These are phyloP conservation scores for Cryptoblepharus egeriae DNA, from an alignment of 2,797 vertebrate species.

Conservation along the genomic window DNA sequence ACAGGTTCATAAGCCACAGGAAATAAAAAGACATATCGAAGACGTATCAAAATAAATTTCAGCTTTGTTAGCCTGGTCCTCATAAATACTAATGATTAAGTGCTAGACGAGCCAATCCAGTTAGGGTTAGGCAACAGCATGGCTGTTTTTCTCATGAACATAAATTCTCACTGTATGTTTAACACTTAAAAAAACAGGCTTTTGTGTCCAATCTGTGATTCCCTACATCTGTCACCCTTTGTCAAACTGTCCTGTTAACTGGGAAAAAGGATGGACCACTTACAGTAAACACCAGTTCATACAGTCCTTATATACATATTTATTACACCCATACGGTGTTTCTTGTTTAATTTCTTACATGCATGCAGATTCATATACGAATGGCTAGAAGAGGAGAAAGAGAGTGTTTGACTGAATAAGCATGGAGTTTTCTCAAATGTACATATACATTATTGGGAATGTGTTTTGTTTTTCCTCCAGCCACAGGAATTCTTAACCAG, in stretches of 20 bases:
- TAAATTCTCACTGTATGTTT: constrained; percentile 49
- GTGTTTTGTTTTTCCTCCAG: too few relatives aligned
- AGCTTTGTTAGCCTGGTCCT: constrained; percentile 31
- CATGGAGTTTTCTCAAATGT: neutral
- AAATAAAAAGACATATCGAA: constrained; percentile 49
- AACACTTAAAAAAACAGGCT: neutral
- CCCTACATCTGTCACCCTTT: constrained; percentile 41
- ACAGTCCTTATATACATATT: neutral
- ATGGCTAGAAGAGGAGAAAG: too few relatives aligned
- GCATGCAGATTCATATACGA: too few relatives aligned
- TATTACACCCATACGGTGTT: too few relatives aligned
- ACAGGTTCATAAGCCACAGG: constrained; percentile 18
- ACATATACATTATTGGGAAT: neutral
- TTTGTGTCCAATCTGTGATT: constrained; percentile 1
- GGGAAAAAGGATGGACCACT: neutral
- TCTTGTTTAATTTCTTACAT: too few relatives aligned
- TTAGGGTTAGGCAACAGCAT: constrained; percentile 6
- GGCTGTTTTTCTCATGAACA: constrained; percentile 39
- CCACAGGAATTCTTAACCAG: too few relatives aligned
- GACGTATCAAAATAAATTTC: constrained; percentile 31
- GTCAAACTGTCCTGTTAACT: constrained; percentile 43
- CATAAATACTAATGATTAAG: constrained; percentile 40
- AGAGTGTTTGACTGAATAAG: neutral
- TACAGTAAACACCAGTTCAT: neutral
- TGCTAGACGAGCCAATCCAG: constrained; percentile 30